These are phyloP conservation scores for Lacanobia wlatinum DNA, from an alignment of 2,888 invertebrate genomes.

Conservation along the genomic window DNA sequence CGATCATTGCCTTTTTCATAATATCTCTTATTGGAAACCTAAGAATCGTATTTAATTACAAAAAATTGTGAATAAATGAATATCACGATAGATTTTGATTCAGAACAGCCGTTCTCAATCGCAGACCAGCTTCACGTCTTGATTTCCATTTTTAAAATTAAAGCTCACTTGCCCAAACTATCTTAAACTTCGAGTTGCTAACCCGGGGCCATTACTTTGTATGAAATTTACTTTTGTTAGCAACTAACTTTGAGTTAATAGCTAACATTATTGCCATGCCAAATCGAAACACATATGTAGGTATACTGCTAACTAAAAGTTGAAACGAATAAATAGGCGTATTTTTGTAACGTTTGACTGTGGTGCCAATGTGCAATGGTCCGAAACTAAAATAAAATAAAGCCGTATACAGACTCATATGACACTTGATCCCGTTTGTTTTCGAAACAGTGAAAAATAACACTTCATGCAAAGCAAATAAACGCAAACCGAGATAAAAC, in stretches of 20 bases:
- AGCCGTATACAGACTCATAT: constrained; percentile 49
- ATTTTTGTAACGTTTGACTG: constrained; percentile 27
- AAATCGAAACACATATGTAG: background rate
- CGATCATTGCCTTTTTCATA: background rate
- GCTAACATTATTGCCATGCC: no score
- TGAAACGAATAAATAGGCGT: constrained; percentile 4
- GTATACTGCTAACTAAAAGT: background rate
- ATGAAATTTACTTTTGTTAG: no score
- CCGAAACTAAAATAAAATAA: constrained; percentile 57
- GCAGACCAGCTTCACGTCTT: background rate
- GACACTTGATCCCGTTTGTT: constrained; percentile 64
- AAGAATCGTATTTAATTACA: background rate
- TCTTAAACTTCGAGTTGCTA: no score
- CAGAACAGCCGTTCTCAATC: background rate
- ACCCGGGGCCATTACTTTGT: no score
- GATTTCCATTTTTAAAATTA: background rate
- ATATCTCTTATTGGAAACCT: background rate
- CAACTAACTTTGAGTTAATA: background rate
- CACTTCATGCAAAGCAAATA: constrained; percentile 69
- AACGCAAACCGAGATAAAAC: constrained; percentile 64
- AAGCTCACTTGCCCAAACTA: no score
- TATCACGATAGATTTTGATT: background rate
- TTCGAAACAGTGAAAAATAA: constrained; percentile 71
- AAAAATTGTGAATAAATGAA: background rate
- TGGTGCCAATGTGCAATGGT: constrained; percentile 10